Conservation (phyloP, 2,888 invertebrate species). For the Lycia hirtaria region DNA sequence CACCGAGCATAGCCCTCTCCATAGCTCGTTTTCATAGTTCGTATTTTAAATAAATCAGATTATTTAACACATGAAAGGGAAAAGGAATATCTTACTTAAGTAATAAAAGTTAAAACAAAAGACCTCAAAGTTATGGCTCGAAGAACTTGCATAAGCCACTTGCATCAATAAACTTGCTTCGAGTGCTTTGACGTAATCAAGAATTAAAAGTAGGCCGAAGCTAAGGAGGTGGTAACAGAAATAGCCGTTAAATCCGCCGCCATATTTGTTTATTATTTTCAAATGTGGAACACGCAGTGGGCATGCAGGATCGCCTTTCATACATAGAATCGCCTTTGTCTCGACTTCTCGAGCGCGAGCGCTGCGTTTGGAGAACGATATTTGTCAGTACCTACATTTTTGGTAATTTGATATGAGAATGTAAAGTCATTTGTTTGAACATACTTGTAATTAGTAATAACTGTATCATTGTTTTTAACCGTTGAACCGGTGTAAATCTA, state of each 20-base stretch:
- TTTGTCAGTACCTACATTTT: constrained; percentile 24
- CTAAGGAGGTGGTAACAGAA: constrained; percentile 28
- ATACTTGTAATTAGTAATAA: constrained; percentile 3
- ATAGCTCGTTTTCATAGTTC: no score
- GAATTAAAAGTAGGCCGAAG: constrained; percentile 30
- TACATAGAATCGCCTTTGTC: constrained; percentile 24
- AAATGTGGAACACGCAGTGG: constrained; percentile 36
- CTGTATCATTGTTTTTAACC: constrained; percentile 1
- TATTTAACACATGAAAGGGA: constrained; percentile 1
- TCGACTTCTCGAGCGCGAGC: constrained; percentile 17
- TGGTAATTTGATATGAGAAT: constrained; percentile 20
- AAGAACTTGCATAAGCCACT: constrained; percentile 21
- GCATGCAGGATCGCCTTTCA: constrained; percentile 25
- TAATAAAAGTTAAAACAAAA: constrained; percentile 16
- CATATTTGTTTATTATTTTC: constrained; percentile 39
- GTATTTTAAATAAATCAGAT: background rate
- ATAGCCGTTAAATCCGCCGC: constrained; percentile 31
- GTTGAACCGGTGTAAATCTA: no score
- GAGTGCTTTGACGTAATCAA: constrained; percentile 34
- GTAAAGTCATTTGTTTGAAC: constrained; percentile 10
- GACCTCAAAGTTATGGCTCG: constrained; percentile 10
- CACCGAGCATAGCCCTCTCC: no score
- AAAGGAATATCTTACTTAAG: background rate
- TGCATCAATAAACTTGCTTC: constrained; percentile 28
- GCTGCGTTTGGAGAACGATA: constrained; percentile 13